Percentiles rank a stretch among this genome's conserved stretches.
Conservation (phyloP, 2,113 vertebrate species). For the Oncorhynchus clarkii region DNA sequence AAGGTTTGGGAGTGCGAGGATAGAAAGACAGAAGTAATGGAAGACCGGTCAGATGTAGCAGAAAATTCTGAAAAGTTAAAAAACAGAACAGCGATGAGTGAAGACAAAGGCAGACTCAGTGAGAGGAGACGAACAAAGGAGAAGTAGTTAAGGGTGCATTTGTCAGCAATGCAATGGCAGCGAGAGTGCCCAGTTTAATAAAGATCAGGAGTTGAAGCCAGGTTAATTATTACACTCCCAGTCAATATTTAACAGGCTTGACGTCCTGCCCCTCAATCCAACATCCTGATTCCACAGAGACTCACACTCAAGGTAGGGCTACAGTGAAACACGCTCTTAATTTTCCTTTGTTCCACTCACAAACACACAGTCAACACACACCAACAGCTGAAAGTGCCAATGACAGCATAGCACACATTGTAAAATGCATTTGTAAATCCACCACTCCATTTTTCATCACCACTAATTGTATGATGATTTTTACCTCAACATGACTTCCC, state of each 20-base stretch:
- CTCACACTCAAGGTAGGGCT: constrained; percentile 60
- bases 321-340: constrained; percentile 38
- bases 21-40: neutral
- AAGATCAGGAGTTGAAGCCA: constrained; percentile 60
- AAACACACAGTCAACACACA: constrained; percentile 33
- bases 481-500: neutral
- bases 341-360: constrained; percentile 44
- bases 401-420: neutral
- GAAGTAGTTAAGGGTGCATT: constrained; percentile 11
- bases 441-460: neutral
- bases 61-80: neutral
- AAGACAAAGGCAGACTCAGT: neutral
- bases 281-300: constrained; percentile 74
- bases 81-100: neutral
- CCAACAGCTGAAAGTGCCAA: neutral
- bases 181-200: constrained; percentile 70
- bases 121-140: neutral
- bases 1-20: constrained; percentile 38
- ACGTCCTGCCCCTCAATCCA: constrained; percentile 72
- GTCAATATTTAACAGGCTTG: constrained; percentile 78
- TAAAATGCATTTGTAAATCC: neutral
- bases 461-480: neutral
- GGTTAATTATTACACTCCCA: constrained; percentile 77
- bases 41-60: neutral
- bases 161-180: constrained; percentile 59